A percentile compares a stretch with the other conserved stretches of the same genome.
Evolutionary conservation across 2,888 invertebrate species (phyloP).

Genomic region (Tetheella fluctuosa): DNA sequence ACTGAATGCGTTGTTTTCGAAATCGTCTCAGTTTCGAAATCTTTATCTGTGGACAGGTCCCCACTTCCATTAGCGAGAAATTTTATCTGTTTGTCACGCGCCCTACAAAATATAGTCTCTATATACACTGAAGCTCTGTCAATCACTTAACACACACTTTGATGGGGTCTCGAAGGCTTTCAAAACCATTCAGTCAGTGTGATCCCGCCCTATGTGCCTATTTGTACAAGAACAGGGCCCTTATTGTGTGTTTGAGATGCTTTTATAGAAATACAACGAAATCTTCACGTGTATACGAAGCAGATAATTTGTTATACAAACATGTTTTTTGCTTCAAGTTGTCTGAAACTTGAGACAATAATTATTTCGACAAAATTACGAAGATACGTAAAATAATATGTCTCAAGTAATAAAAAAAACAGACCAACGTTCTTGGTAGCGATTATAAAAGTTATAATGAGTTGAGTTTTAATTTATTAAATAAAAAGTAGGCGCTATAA

Average conservation of each 20-base stretch:
- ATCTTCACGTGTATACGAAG: slow-evolving; percentile 32
- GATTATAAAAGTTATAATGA: not conserved
- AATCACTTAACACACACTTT: slow-evolving; percentile 48
- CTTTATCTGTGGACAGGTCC: slow-evolving; percentile 53
- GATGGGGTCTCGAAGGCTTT: slow-evolving; percentile 29
- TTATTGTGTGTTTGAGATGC: slow-evolving; percentile 46
- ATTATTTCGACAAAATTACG: not conserved
- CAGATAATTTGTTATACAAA: slow-evolving; percentile 35
- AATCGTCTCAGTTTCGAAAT: slow-evolving; percentile 53
- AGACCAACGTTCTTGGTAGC: not conserved
- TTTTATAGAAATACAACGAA: slow-evolving; percentile 49
- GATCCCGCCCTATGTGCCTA: slow-evolving; percentile 37
- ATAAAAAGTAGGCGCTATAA: slow-evolving; percentile 22
- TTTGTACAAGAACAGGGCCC: slow-evolving; percentile 42
- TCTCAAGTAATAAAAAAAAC: not conserved
- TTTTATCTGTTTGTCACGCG: slow-evolving; percentile 69
- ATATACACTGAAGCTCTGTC: slow-evolving; percentile 34
- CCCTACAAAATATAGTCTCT: slow-evolving; percentile 39
- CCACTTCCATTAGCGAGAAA: slow-evolving; percentile 62
- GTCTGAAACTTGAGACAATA: not conserved
- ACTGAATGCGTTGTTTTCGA: slow-evolving; percentile 49
- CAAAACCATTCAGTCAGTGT: slow-evolving; percentile 38
- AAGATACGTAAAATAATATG: not conserved
- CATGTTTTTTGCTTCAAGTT: slow-evolving; percentile 19
- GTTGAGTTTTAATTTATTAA: slow-evolving; percentile 21